phyloP scores from a whole-genome alignment of 2,113 vertebrate genomes.

The mouse (Mus musculus) region GRCm39 chr16:30301001-30301500 shows the following conservation, averaged over 20 bases:
- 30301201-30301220: not conserved
- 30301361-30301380: not conserved
- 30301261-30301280: not conserved
- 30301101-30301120: not conserved
- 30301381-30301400: not conserved
- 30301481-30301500: not conserved
- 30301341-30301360: not conserved
- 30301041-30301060: not conserved
- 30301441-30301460: not conserved
- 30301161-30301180: not conserved
- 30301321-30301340: not conserved
- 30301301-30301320: not conserved
- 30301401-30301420: not conserved
- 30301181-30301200: not conserved
- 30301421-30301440: not conserved
- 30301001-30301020: not conserved
- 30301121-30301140: not conserved
- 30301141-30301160: too few species aligned
- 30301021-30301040: not conserved
- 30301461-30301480: not conserved
- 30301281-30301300: not conserved
- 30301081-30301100: not conserved
- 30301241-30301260: not conserved
- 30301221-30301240: not conserved
- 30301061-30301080: not conserved